phyloP scores from a whole-genome alignment of 2,797 vertebrate species.

The Myotis pilosus region DNA sequence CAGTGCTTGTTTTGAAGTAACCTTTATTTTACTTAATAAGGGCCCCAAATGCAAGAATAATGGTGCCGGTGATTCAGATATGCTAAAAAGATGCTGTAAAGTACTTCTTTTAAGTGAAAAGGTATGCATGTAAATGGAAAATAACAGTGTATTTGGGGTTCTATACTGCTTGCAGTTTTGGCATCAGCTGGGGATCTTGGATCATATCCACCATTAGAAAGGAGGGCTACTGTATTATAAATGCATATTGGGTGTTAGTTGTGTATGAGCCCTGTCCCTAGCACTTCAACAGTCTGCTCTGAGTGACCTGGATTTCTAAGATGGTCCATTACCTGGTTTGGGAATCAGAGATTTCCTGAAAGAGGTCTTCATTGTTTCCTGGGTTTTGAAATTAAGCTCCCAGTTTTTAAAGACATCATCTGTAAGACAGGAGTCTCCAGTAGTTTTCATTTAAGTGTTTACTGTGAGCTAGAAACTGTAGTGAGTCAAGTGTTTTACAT shows the following conservation, averaged over 20 bases:
- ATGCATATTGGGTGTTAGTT: background rate
- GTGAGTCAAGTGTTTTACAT: background rate
- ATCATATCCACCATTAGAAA: background rate
- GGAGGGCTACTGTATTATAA: background rate
- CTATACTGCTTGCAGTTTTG: background rate
- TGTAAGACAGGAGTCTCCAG: background rate
- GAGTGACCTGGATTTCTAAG: constrained; percentile 8
- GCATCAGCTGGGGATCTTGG: background rate
- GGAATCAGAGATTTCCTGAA: constrained; percentile 15
- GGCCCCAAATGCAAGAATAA: background rate
- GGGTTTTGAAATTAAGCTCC: constrained; percentile 19
- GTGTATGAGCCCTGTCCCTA: background rate
- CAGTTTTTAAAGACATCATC: constrained; percentile 1
- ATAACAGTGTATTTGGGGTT: background rate
- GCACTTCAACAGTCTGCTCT: background rate
- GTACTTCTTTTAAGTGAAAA: background rate
- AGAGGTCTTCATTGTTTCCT: constrained; percentile 16
- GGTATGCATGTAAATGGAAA: too few relatives aligned
- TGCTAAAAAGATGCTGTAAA: background rate
- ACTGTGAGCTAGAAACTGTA: background rate
- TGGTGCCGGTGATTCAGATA: background rate
- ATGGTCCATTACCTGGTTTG: background rate
- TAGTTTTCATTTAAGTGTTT: background rate
- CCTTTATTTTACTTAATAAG: background rate
- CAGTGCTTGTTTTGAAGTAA: background rate